A percentile compares a stretch with the other conserved stretches of the same genome.
phyloP scores from a whole-genome alignment of 2,797 vertebrate species.

The Propithecus perrieri region DNA sequence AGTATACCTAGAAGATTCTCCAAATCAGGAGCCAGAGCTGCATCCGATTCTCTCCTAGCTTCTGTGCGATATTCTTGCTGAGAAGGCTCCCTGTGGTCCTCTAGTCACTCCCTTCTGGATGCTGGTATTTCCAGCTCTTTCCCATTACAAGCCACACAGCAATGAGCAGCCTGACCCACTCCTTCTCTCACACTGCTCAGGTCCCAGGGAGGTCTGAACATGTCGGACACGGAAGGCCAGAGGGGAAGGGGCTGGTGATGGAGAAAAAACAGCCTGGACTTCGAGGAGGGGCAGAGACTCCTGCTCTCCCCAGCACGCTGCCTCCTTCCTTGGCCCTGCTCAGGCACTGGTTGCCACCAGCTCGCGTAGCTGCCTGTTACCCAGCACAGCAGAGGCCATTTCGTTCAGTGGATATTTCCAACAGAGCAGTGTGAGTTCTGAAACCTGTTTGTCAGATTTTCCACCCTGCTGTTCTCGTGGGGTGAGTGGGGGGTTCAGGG shows the following conservation, averaged over 20 bases:
- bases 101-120: not conserved
- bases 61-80: not conserved
- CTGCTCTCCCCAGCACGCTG: rapidly evolving
- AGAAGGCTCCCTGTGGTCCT: not conserved
- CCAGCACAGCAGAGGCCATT: not conserved
- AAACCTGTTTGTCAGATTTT: not conserved
- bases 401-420: not conserved
- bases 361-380: not conserved
- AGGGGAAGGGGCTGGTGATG: not conserved
- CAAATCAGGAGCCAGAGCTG: not conserved
- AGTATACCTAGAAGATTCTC: not conserved
- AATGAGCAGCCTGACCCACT: not conserved
- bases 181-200: not conserved
- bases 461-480: not conserved
- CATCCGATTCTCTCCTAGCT: not conserved
- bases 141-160: not conserved
- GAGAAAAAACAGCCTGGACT: not conserved
- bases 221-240: not conserved
- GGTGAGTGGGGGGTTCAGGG: not conserved
- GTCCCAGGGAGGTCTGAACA: not conserved
- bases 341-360: not conserved
- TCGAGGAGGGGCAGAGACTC: not conserved
- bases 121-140: not conserved
- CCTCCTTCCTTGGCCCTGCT: not conserved
- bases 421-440: not conserved